Percentiles rank a stretch among this genome's conserved stretches.
phyloP scores from a whole-genome alignment of 92 coral and sea anemone species.

The Bergia sp. region DNA sequence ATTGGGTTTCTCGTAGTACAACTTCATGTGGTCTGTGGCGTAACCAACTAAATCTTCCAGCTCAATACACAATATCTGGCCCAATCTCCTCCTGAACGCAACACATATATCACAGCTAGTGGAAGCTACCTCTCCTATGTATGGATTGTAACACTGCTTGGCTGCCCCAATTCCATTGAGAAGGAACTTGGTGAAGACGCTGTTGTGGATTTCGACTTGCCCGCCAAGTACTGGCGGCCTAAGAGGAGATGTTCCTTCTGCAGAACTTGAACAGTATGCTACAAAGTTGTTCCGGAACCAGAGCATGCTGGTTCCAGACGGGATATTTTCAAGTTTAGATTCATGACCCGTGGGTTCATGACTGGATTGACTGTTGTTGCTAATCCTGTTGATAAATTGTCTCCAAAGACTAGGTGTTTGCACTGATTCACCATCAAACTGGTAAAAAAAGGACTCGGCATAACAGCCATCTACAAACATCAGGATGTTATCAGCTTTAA shows the following conservation, averaged over 20 bases:
- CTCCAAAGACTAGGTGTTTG: background rate
- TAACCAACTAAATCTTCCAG: background rate
- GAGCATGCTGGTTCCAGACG: background rate
- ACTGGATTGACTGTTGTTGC: background rate
- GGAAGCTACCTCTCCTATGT: background rate
- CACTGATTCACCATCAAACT: background rate
- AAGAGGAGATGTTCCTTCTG: background rate
- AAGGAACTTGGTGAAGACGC: background rate
- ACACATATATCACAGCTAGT: background rate
- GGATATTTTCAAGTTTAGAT: background rate
- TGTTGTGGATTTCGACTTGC: background rate
- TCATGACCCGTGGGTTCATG: background rate
- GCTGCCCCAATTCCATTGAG: background rate
- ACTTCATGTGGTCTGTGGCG: background rate
- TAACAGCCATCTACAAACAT: slow-evolving; percentile 1
- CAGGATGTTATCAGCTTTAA: background rate
- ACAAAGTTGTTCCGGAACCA: background rate
- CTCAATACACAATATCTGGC: background rate
- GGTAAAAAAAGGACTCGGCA: background rate
- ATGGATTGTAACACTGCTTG: background rate
- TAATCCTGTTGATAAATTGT: too few relatives aligned
- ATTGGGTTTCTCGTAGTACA: background rate
- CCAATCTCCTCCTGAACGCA: background rate
- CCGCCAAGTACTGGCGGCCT: background rate
- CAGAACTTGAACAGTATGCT: slow-evolving; percentile 6